phyloP scores from a whole-genome alignment of 2,797 vertebrate genomes.

The Aldrovandia affinis region DNA sequence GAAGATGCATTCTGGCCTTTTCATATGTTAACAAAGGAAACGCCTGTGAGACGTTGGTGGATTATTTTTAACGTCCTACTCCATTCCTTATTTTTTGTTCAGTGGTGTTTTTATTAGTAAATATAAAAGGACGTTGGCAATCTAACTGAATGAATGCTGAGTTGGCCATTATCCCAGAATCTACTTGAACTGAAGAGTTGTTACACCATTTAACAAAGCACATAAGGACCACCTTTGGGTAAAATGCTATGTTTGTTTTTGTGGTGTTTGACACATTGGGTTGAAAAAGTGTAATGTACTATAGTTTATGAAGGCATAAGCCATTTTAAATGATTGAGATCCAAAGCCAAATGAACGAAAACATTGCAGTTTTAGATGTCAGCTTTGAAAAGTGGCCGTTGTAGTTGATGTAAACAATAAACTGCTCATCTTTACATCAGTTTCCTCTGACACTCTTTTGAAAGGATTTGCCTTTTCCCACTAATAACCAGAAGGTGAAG shows the following conservation, averaged over 20 bases:
- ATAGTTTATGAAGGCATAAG: background rate
- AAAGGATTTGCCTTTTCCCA: background rate
- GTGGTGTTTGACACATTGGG: background rate
- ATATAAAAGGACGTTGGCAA: background rate
- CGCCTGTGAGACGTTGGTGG: background rate
- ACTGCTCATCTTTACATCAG: background rate
- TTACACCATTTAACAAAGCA: background rate
- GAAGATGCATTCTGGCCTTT: background rate
- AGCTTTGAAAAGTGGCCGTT: background rate
- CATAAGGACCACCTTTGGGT: background rate
- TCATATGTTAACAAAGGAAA: background rate
- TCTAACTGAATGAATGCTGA: background rate
- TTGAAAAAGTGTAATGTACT: background rate
- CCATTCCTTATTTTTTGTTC: background rate
- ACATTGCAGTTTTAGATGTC: background rate
- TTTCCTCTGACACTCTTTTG: background rate
- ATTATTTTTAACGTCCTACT: constrained; percentile 1
- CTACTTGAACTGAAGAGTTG: background rate
- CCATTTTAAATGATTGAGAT: background rate
- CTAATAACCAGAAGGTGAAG: background rate
- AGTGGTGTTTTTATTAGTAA: constrained; percentile 18
- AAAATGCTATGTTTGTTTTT: background rate
- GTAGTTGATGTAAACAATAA: background rate
- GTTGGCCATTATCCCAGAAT: background rate
- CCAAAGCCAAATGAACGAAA: background rate